Evolutionary conservation across 2,888 invertebrate species (phyloP).

Genomic region (Chrysolina americana): DNA sequence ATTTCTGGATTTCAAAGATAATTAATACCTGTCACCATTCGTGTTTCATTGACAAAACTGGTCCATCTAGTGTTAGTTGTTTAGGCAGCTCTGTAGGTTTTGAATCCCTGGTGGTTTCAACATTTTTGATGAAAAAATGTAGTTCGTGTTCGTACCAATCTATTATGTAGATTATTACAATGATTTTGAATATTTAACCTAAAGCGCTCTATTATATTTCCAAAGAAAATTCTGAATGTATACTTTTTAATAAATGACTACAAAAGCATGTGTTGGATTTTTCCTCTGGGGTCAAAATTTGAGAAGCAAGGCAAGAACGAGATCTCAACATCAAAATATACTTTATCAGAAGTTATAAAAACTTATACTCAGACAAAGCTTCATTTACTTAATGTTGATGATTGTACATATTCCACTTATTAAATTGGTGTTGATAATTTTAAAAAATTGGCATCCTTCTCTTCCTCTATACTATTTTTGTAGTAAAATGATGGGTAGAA

Average conservation of each 20-base stretch:
- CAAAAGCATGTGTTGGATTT: constrained; percentile 2
- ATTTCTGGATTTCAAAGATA: too few species aligned
- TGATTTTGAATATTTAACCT: neutral
- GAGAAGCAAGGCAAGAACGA: too few species aligned
- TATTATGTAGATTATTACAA: neutral
- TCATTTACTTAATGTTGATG: too few species aligned
- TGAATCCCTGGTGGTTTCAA: neutral
- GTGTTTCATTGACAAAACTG: constrained; percentile 5
- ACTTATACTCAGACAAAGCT: too few species aligned
- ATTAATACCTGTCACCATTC: neutral
- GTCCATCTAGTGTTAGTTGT: neutral
- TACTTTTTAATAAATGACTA: constrained; percentile 2
- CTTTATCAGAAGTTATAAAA: too few species aligned
- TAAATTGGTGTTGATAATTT: too few species aligned
- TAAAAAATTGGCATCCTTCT: too few species aligned
- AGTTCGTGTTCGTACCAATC: constrained; percentile 4
- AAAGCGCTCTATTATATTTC: constrained; percentile 8
- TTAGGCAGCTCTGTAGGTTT: neutral
- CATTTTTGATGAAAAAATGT: neutral
- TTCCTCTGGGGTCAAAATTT: neutral
- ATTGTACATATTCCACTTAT: too few species aligned
- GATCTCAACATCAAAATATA: too few species aligned
- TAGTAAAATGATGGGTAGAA: too few species aligned
- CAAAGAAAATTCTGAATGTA: constrained; percentile 23
- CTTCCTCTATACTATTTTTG: too few species aligned